phyloP scores from a whole-genome alignment of 2,888 invertebrate species.

The Metacarcinus magister region DNA sequence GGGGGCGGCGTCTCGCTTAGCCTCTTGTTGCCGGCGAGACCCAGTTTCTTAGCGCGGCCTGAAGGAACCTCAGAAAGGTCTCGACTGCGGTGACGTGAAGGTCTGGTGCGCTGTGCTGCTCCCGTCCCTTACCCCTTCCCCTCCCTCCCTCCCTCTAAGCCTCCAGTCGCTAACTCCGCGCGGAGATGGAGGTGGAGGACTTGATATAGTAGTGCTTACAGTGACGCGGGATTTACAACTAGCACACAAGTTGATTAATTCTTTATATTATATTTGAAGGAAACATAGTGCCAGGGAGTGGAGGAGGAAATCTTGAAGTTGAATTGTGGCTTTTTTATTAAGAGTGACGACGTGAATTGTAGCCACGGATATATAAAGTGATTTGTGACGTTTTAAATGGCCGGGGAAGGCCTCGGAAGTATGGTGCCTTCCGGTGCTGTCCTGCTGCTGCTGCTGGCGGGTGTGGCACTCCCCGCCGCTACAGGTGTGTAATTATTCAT shows the following conservation, averaged over 20 bases:
- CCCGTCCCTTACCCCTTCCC: background rate
- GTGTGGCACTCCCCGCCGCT: slow-evolving; percentile 38
- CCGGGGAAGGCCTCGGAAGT: background rate
- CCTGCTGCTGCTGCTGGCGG: background rate
- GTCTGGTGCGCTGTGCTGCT: slow-evolving; percentile 56
- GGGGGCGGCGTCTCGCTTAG: background rate
- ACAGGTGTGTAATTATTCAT: slow-evolving; percentile 21
- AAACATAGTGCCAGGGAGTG: background rate
- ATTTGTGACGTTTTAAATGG: background rate
- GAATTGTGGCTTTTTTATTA: background rate
- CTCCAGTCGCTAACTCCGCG: background rate
- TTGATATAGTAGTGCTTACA: background rate
- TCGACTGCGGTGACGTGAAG: slow-evolving; percentile 57
- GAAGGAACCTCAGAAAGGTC: slow-evolving; percentile 66
- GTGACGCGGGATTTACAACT: background rate
- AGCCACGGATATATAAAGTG: background rate
- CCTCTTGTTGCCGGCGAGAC: slow-evolving; percentile 49
- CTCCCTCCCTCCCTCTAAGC: slow-evolving; percentile 8
- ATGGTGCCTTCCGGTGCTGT: background rate
- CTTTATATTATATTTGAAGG: background rate
- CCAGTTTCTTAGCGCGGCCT: slow-evolving; percentile 65
- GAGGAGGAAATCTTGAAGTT: background rate
- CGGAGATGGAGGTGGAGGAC: background rate
- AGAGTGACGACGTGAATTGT: background rate
- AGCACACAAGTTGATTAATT: background rate